Evolutionary conservation across 2,797 vertebrate genomes (phyloP).

Genomic region (Diplodus sargus): DNA sequence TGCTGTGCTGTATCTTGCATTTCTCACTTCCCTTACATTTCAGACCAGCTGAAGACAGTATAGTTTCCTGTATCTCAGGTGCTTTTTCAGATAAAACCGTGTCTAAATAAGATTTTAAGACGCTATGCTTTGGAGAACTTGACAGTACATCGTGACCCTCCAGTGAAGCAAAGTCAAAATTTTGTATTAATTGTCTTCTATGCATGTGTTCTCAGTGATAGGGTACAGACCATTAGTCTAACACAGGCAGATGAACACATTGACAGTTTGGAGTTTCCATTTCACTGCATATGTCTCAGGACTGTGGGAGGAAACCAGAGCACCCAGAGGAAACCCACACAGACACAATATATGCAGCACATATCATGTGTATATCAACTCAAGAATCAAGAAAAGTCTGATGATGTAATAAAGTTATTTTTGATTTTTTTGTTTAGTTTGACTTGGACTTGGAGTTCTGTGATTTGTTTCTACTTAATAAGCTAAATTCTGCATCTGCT

Average conservation of each 20-base stretch:
- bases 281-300: not conserved
- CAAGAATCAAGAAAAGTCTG: not conserved
- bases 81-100: not conserved
- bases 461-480: conserved; percentile 31
- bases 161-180: not conserved
- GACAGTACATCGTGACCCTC: not conserved
- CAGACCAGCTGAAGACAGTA: no score
- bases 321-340: conserved; percentile 36
- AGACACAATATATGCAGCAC: conserved; percentile 2
- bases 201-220: not conserved
- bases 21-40: no score
- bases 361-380: not conserved
- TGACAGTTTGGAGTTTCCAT: conserved; percentile 40
- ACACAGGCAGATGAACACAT: conserved; percentile 15
- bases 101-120: not conserved
- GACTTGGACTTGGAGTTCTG: conserved; percentile 7
- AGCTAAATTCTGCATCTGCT: conserved; percentile 39
- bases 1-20: no score
- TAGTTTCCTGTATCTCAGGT: not conserved
- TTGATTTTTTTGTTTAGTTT: conserved; percentile 6
- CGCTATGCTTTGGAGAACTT: no score
- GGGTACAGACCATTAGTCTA: not conserved
- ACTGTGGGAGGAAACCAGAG: conserved; percentile 38
- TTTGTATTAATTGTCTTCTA: no score
- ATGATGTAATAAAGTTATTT: not conserved